phyloP scores from a whole-genome alignment of 2,797 vertebrate species.

The Acridotheres tristis region DNA sequence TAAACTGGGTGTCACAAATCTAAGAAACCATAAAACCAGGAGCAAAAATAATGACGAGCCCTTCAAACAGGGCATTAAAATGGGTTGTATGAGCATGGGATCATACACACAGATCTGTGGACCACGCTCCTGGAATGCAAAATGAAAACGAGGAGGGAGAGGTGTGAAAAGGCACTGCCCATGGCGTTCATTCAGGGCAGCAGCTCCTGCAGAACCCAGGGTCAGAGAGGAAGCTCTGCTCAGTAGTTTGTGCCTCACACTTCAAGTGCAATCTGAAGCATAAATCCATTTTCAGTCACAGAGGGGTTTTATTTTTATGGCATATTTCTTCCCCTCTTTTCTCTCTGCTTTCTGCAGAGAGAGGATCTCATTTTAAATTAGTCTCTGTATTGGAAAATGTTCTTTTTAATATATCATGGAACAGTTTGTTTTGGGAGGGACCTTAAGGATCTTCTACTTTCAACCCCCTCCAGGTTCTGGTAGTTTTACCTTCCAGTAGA shows the following conservation, averaged over 20 bases:
- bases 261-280: background rate
- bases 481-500: background rate
- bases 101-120: background rate
- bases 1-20: background rate
- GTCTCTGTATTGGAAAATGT: background rate
- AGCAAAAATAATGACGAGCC: background rate
- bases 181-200: background rate
- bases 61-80: background rate
- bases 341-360: background rate
- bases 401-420: background rate
- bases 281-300: background rate
- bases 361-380: background rate
- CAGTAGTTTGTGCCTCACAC: background rate
- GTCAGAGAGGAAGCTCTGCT: background rate
- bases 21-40: background rate
- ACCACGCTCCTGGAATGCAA: background rate
- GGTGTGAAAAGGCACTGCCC: background rate
- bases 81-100: background rate
- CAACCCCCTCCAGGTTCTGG: rapidly evolving
- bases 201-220: background rate
- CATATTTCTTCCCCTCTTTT: background rate
- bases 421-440: background rate
- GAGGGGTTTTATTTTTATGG: background rate
- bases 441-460: background rate
- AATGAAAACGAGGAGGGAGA: background rate